phyloP scores from a whole-genome alignment of 2,113 vertebrate species.

The Montifringilla adamsi region DNA sequence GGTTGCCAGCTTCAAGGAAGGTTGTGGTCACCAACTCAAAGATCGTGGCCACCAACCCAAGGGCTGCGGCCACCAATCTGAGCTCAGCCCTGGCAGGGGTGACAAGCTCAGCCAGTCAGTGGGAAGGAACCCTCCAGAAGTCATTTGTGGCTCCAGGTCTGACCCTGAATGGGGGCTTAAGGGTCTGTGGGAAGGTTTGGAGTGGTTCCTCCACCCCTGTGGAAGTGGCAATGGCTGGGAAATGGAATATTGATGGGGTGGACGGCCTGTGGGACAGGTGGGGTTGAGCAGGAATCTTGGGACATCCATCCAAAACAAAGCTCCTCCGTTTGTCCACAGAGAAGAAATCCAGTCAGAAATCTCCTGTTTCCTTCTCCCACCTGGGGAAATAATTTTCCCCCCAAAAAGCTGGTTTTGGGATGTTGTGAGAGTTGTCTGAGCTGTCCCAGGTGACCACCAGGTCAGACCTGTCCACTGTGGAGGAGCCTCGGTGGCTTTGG shows the following conservation, averaged over 20 bases:
- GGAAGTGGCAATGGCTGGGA: fast-evolving
- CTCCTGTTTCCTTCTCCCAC: not conserved
- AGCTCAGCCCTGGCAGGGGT: not conserved
- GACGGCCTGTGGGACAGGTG: not conserved
- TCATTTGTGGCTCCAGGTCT: not conserved
- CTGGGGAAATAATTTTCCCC: too few species aligned
- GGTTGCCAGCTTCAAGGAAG: not conserved
- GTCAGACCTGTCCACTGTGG: not conserved
- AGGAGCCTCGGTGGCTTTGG: not conserved
- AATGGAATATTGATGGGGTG: not conserved
- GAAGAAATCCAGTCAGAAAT: not conserved
- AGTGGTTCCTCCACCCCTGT: fast-evolving
- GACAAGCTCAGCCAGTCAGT: fast-evolving
- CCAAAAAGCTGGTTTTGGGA: not conserved
- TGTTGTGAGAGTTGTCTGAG: fast-evolving
- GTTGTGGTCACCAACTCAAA: not conserved
- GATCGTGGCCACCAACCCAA: not conserved
- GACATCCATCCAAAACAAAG: not conserved
- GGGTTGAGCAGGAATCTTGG: not conserved
- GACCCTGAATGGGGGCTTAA: not conserved
- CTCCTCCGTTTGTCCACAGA: not conserved
- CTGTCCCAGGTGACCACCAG: too few species aligned
- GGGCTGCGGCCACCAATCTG: not conserved
- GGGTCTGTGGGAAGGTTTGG: not conserved
- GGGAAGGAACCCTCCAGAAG: not conserved